phyloP scores from a whole-genome alignment of 1,140 invertebrate genomes.

The Lysiphlebus fabarum region DNA sequence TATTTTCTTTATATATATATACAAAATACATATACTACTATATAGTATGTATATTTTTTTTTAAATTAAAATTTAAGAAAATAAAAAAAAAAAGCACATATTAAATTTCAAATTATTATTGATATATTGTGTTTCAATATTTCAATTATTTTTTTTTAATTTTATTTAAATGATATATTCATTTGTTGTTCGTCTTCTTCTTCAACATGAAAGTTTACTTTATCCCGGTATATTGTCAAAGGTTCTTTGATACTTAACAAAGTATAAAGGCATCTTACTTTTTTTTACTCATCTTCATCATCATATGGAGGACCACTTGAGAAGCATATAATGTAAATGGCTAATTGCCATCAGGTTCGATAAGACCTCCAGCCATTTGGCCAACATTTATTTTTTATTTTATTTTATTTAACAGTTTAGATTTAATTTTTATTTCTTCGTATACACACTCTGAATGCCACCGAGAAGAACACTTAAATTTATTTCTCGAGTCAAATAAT shows the following conservation, averaged over 20 bases:
- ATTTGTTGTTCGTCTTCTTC: not conserved
- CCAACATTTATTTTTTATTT: too few relatives aligned
- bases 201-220: constrained; percentile 49
- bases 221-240: constrained; percentile 41
- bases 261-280: constrained; percentile 16
- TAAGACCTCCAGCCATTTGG: constrained; percentile 11
- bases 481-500: too few relatives aligned
- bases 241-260: constrained; percentile 24
- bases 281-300: constrained; percentile 1
- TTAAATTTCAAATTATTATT: too few relatives aligned
- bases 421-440: too few relatives aligned
- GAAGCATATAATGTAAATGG: not conserved
- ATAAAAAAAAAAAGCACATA: too few relatives aligned
- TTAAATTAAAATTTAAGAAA: not conserved
- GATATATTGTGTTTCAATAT: too few relatives aligned
- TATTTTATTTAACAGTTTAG: too few relatives aligned
- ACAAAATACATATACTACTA: not conserved
- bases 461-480: not conserved
- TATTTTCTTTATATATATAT: constrained; percentile 15
- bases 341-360: constrained; percentile 23
- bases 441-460: constrained; percentile 7
- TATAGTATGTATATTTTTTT: not conserved
- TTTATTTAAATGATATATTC: constrained; percentile 3
- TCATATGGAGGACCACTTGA: constrained; percentile 8
- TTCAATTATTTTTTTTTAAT: constrained; percentile 18